Base-by-base conservation (phyloP, 1,140 invertebrate genomes). In the Brachystomella parvula region DNA sequence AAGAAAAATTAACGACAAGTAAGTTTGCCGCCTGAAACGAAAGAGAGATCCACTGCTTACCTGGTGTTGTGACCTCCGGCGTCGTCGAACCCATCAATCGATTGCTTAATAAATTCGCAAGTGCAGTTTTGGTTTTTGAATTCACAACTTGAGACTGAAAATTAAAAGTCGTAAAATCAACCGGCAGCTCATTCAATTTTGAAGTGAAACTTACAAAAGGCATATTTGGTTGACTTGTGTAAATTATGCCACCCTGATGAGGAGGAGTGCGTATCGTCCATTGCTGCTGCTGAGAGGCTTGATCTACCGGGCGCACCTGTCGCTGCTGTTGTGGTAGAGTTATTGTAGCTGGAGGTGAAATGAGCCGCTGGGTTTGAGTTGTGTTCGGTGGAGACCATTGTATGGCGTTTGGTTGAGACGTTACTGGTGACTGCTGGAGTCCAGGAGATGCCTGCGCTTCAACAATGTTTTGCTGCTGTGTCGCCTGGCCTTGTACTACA, bases 101-200 rank as follows among this genome's bases (percentile, higher is more conserved):
- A 75, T 87, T 95, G 72, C 87, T 96, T 57, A 97, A 80, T 87
- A 96, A 91, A 78, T 95, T 94, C 6, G 94, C 93, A 26, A 98
- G 79, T 0, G 94, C 94, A 1, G 93, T 96, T 82, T 96, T 97
- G 3, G 94, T 95, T 78, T 94, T 94, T 0, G 90, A 84, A 75
- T 92, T 93, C 33, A 94, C 88, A n/a, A 87, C 67, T 30, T 71
- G 64, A 39, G 58, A 47, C 64, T 66, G 64, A 12, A 32, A 63
- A 33, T 33, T n/a, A n/a, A n/a, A n/a, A n/a, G n/a, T n/a, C n/a
- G n/a, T n/a, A n/a, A n/a, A n/a, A n/a, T n/a, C n/a, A n/a, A n/a
- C n/a, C n/a, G n/a, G n/a, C n/a, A n/a, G n/a, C n/a, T n/a, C n/a
- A n/a, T 39, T 39, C 35, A 6, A 39, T 39, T 21, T 49, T 28